These are phyloP conservation scores for Carlito syrichta DNA, from an alignment of 2,113 vertebrate genomes.

Conservation along the genomic window DNA sequence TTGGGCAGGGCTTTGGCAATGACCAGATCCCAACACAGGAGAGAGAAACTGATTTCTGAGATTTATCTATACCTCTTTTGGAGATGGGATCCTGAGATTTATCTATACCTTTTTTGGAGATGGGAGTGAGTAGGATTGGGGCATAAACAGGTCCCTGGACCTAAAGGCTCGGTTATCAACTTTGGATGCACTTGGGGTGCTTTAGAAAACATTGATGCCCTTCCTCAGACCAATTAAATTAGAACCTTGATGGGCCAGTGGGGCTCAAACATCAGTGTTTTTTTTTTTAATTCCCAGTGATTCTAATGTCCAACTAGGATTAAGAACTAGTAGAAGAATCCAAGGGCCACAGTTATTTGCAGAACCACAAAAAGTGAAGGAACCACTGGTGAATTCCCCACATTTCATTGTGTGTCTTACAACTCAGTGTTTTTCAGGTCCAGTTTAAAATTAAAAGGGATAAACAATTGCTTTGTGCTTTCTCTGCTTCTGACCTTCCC, in stretches of 20 bases:
- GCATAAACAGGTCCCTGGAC: not conserved
- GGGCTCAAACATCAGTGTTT: not conserved
- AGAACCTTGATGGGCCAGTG: not conserved
- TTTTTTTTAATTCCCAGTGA: not conserved
- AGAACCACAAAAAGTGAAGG: not conserved
- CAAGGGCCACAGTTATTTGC: not conserved
- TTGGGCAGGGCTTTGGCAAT: not conserved
- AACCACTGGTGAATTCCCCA: not conserved
- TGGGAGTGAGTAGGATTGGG: not conserved
- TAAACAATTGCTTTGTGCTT: not conserved
- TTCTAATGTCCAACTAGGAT: not conserved
- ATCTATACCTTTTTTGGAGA: not conserved
- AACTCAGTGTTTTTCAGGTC: not conserved
- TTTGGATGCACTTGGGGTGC: not conserved
- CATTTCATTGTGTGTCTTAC: not conserved
- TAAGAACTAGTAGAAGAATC: not conserved
- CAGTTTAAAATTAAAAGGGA: slow-evolving; percentile 14
- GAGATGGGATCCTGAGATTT: not conserved
- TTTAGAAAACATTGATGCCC: not conserved
- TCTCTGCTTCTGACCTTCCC: not conserved
- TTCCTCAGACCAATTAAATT: not conserved
- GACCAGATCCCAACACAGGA: rapidly evolving
- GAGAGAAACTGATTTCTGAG: not conserved
- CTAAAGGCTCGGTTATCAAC: not conserved
- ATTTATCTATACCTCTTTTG: not conserved